phyloP scores from a whole-genome alignment of 1,140 invertebrate genomes.

The Trachymyrmex cornetzi region DNA sequence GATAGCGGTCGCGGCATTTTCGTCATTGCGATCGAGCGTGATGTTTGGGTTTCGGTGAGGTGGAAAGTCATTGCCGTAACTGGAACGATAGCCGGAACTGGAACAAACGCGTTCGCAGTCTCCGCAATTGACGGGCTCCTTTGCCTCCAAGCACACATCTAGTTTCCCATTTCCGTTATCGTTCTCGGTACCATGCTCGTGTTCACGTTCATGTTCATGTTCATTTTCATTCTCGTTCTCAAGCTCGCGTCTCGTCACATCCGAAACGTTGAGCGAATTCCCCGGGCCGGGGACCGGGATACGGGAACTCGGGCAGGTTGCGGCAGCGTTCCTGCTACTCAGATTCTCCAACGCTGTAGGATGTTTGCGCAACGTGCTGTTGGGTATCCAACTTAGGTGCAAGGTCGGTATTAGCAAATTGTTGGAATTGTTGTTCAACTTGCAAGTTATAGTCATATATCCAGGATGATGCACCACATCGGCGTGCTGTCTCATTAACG shows the following conservation, averaged over 20 bases:
- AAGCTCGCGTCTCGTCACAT: constrained; percentile 5
- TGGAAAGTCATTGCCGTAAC: constrained; percentile 45
- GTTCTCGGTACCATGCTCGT: constrained; percentile 50
- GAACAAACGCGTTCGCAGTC: constrained; percentile 86
- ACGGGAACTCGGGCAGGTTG: constrained; percentile 27
- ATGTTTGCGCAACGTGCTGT: constrained; percentile 95
- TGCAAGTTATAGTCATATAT: constrained; percentile 95
- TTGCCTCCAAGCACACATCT: constrained; percentile 84
- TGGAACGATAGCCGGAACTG: constrained; percentile 65
- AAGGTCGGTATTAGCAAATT: constrained; percentile 94
- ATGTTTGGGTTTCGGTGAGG: neutral
- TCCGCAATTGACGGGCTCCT: constrained; percentile 82
- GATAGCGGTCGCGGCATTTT: constrained; percentile 32
- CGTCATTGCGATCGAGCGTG: neutral
- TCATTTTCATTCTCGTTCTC: constrained; percentile 44
- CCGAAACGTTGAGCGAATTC: constrained; percentile 13
- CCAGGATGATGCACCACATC: constrained; percentile 96
- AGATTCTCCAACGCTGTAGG: constrained; percentile 91
- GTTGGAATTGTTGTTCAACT: constrained; percentile 90
- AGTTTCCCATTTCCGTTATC: constrained; percentile 75
- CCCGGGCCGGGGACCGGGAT: constrained; percentile 66
- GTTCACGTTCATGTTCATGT: neutral
- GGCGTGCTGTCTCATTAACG: constrained; percentile 91
- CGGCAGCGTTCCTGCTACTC: constrained; percentile 70
- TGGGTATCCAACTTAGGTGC: constrained; percentile 97